Evolutionary conservation across 37 sponge, comb jelly and placozoan species (phyloP), one percentile per base, ranked within the genome.

Genomic region (Ephydatia muelleri): DNA sequence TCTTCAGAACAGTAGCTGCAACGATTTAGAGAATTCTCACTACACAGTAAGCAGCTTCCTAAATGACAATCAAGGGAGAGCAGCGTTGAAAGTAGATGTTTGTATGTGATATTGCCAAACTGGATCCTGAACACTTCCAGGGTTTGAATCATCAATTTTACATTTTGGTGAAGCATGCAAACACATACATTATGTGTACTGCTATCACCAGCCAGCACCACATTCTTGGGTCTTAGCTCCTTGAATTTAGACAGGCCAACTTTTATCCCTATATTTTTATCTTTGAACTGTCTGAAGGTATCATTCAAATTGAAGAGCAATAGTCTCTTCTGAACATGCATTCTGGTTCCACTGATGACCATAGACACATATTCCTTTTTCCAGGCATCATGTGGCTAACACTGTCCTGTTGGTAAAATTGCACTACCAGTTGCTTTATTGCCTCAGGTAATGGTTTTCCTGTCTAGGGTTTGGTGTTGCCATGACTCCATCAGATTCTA

Each of bases 121-220:
- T 43, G 43, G 43, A 6, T 43, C 43, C 43, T 43, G 43, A 43
- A 43, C 43, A 43, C 43, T 43, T 43, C 43, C 43, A 43, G 43
- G 43, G 43, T 47, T 35, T 27, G 49, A 36, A 84, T 73, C 70
- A 84, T 64, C 13, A 80, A 35, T 27, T 76, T 77, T 16, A 76
- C 88, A 70, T 82, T 88, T 37, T 89, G 90, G 47, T 88, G 89
- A n/a, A 83, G 68, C 3, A 74, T 77, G 43, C 89, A 88, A 32
- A 88, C 89, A n/a, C n/a, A n/a, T 49, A 83, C 84, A 79, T 80
- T 72, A 71, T 89, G 89, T 26, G 89, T 89, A 38, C 89, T 84
- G 71, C 80, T 83, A 68, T 75, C 79, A 71, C 84, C 88, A 27
- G 89, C 84, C n/a, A 89, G 30, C 13, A 89, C 71, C 74, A 85